phyloP scores from a whole-genome alignment of 1,140 invertebrate genomes.

The Listronotus oregonensis region DNA sequence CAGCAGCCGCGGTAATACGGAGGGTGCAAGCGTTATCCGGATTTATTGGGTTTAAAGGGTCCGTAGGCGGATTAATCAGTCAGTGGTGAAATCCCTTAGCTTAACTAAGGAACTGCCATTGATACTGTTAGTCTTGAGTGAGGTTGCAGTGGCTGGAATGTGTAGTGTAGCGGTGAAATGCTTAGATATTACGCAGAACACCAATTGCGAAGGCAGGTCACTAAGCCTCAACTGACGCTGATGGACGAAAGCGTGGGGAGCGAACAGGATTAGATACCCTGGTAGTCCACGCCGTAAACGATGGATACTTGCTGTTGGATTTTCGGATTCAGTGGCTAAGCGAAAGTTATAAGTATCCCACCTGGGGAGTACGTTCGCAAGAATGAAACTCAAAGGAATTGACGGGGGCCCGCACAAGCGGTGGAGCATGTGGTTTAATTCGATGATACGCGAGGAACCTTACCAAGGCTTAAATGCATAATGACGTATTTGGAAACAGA shows the following conservation, averaged over 20 bases:
- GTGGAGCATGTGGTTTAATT: no score
- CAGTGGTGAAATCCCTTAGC: background rate
- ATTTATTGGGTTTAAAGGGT: constrained; percentile 3
- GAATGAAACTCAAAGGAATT: no score
- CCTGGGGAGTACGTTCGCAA: no score
- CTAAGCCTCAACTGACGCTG: background rate
- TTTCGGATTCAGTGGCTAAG: background rate
- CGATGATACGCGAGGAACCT: no score
- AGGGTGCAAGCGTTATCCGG: constrained; percentile 3
- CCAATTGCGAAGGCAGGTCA: background rate
- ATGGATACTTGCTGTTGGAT: background rate
- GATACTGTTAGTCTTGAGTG: background rate
- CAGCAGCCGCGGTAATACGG: constrained; percentile 6
- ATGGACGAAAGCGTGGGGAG: constrained; percentile 7
- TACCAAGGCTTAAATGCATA: no score
- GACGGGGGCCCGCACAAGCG: no score
- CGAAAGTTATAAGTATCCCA: background rate
- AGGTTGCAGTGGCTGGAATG: background rate
- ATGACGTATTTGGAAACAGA: no score
- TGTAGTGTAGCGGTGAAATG: constrained; percentile 13
- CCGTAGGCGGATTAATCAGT: background rate
- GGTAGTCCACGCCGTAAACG: constrained; percentile 9
- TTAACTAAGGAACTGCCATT: background rate
- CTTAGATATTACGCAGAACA: constrained; percentile 4
- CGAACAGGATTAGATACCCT: constrained; percentile 11